Evolutionary conservation across 2,888 invertebrate species (phyloP), one percentile per base, ranked within the genome.

Genomic region (Idaea aversata): DNA sequence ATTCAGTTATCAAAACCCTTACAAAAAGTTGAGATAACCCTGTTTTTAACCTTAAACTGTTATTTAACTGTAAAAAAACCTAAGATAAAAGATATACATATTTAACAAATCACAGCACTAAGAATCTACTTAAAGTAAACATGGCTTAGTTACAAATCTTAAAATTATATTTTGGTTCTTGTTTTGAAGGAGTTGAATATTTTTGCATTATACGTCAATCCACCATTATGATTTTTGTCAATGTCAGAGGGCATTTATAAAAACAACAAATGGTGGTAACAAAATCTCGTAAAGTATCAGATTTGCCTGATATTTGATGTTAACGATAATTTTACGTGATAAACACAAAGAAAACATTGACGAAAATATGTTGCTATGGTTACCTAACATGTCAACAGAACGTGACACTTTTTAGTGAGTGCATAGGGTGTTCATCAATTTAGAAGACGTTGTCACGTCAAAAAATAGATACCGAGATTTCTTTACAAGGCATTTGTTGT

Each of bases 101-200:
- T 62, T 47, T 6, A 63, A 63, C 63, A 63, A 63, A 63, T 59
- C 59, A 63, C 15, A 59, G 15, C 36, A 36, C 36, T 61, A 70
- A 64, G 63, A 63, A n/a, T 59, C 59, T 59, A 59, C 59, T 10
- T 47, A 59, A 59, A 59, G n/a, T n/a, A 59, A 59, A 38, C 57
- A 62, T 15, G 35, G 57, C 67, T 65, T 67, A 47, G 3, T 0
- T 47, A 10, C 13, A 47, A 5, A 25, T 25, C 25, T 25, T 25
- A 25, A 6, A 47, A 10, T 47, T 47, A 10, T 47, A 47, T 47
- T 7, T 47, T 47, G 13, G 47, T 10, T 10, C 47, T 47, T 7
- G 10, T 47, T 47, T 13, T 7, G 13, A 47, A 13, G 47, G 47
- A 13, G 47, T 47, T 47, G 47, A 47, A 47, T 13, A 47, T 13